Evolutionary conservation across 2,113 vertebrate genomes (phyloP).

Genomic region (Sigmodon hispidus): DNA sequence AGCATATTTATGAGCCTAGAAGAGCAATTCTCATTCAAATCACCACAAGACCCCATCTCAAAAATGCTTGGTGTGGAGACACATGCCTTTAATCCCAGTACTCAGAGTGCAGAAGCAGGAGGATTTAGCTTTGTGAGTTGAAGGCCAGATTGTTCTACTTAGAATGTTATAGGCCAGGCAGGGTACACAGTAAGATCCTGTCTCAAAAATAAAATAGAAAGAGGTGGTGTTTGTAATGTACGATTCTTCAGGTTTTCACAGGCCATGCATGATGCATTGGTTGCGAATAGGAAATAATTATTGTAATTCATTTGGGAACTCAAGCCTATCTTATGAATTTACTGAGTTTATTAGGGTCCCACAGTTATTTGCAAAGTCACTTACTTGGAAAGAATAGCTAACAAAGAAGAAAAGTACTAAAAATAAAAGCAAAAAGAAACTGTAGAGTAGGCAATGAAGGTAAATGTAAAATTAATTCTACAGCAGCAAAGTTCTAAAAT

Average conservation of each 20-base stretch:
- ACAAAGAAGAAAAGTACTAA: neutral
- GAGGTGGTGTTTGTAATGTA: neutral
- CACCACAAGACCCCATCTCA: neutral
- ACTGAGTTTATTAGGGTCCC: neutral
- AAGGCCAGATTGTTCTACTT: neutral
- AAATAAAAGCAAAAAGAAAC: neutral
- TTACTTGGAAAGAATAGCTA: neutral
- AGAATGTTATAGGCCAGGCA: neutral
- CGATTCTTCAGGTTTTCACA: neutral
- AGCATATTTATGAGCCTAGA: neutral
- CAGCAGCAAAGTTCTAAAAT: conserved; percentile 68
- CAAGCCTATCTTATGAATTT: neutral
- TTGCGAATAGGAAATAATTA: neutral
- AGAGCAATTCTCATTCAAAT: neutral
- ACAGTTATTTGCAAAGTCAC: neutral
- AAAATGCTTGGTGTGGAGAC: neutral
- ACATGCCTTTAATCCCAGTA: neutral
- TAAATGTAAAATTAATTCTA: conserved; percentile 10
- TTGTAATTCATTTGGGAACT: neutral
- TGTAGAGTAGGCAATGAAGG: neutral
- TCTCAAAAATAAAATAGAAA: neutral
- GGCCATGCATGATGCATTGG: fast-evolving
- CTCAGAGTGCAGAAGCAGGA: neutral
- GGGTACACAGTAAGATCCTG: neutral
- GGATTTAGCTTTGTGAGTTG: neutral